These are phyloP conservation scores for Mola mola DNA, from an alignment of 2,113 vertebrate genomes.

Conservation along the genomic window DNA sequence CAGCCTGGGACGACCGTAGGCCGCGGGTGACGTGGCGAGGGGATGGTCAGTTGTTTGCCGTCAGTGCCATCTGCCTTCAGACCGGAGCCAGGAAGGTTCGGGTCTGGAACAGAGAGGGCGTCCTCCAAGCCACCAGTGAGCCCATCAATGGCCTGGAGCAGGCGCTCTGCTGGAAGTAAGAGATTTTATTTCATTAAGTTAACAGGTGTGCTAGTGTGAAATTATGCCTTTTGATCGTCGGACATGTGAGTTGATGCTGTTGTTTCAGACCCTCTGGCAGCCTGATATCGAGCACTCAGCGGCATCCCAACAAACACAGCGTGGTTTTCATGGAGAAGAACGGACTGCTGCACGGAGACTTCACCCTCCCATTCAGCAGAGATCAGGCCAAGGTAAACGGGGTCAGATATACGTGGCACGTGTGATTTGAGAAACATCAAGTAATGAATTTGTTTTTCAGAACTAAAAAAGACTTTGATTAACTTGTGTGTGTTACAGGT, in stretches of 20 bases:
- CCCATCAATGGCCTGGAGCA: conserved; percentile 89
- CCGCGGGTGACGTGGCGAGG: conserved; percentile 92
- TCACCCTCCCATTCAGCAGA: conserved; percentile 88
- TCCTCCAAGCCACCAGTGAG: conserved; percentile 94
- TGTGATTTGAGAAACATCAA: background rate
- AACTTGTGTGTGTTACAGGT: conserved; percentile 78
- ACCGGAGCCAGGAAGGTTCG: conserved; percentile 83
- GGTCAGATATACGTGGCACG: background rate
- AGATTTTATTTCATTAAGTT: background rate
- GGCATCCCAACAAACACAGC: conserved; percentile 91
- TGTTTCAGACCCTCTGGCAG: conserved; percentile 90
- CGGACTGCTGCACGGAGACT: conserved; percentile 95
- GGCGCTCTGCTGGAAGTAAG: conserved; percentile 94
- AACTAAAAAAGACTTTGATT: background rate
- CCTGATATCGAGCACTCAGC: conserved; percentile 89
- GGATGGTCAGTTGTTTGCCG: conserved; percentile 94
- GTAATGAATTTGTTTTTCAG: no score
- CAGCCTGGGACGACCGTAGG: conserved; percentile 88
- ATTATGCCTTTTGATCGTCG: no score
- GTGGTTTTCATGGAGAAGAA: conserved; percentile 98
- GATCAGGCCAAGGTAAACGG: conserved; percentile 86
- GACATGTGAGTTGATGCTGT: background rate
- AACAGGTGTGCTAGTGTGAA: background rate
- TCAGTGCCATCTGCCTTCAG: conserved; percentile 87
- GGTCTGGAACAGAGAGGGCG: conserved; percentile 84